Base-by-base conservation (phyloP, 2,797 vertebrate species). In the Siniperca scherzeri region DNA sequence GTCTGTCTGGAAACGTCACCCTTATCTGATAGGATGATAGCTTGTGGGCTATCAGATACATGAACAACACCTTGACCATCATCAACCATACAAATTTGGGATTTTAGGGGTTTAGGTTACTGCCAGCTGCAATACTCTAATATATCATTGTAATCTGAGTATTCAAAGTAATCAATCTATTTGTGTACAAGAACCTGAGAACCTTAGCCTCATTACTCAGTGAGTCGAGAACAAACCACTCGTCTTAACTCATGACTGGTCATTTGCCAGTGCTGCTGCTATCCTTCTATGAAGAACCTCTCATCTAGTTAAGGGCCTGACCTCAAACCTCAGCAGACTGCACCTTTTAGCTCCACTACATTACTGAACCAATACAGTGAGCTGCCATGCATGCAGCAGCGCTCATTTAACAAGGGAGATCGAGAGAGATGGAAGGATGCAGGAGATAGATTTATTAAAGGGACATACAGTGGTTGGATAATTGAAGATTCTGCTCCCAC, bases 401-500 rank as follows among this genome's bases (percentile, higher is more conserved):
- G 57, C 72, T 86, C 69, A 56, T 74, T 87, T n/a, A 81, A 64
- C 27, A 13, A 52, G 25, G 40, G 10, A 42, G 40, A 36, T 5
- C 1, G 36, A 36, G 36, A 36, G 50, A 44, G 21, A 55, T 5
- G 36, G 61, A 77, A 9, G 22, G 3, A 42, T 17, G 25, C 42
- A 60, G 4, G 1, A 36, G 65, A 57, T 17, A 8, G 69, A 75
- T 68, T 74, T 73, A 66, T 69, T 57, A 77, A 55, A 36, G 13
- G 1, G 16, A 55, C 46, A 56, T 2, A 59, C n/a, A 13, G 27
- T 22, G 52, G 62, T 17, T 25, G 44, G 80, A 66, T 87, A 85
- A 88, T 73, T 85, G 62, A 78, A 33, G 60, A 66, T 68, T 59
- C 36, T 50, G 14, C 70, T 81, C 67, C 74, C 55, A 10, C 6